These are phyloP conservation scores for Eristalis tenax DNA, from an alignment of 2,888 invertebrate species.

Conservation along the genomic window DNA sequence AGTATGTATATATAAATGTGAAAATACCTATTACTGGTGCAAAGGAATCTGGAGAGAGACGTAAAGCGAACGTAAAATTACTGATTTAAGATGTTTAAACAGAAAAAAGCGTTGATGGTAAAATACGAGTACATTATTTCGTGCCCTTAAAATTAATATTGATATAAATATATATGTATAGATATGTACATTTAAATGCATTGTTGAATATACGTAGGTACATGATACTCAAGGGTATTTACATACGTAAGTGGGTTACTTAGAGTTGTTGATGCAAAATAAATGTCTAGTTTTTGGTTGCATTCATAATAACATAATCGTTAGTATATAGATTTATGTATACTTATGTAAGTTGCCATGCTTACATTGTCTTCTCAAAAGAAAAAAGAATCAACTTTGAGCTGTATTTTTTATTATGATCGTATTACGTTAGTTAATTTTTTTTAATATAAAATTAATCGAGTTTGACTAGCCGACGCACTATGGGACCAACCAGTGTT, in stretches of 20 bases:
- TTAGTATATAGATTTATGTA: neutral
- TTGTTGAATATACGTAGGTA: no score
- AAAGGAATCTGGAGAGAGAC: conserved; percentile 30
- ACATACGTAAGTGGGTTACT: neutral
- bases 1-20: conserved; percentile 2
- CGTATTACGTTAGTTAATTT: neutral
- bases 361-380: no score
- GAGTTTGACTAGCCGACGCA: no score
- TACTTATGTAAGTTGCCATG: neutral
- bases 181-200: neutral
- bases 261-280: no score
- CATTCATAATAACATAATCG: no score
- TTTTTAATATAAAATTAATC: neutral
- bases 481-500: no score
- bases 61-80: conserved; percentile 24
- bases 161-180: no score
- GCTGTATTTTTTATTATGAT: neutral
- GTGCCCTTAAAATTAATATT: neutral
- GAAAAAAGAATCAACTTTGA: neutral
- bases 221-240: neutral
- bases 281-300: neutral
- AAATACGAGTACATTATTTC: neutral
- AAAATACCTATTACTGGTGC: conserved; percentile 30
- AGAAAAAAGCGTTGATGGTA: conserved; percentile 20
- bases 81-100: conserved; percentile 34